Evolutionary conservation across 2,888 invertebrate species (phyloP), one percentile per base, ranked within the genome.

Genomic region (Cerceris ruficornis): DNA sequence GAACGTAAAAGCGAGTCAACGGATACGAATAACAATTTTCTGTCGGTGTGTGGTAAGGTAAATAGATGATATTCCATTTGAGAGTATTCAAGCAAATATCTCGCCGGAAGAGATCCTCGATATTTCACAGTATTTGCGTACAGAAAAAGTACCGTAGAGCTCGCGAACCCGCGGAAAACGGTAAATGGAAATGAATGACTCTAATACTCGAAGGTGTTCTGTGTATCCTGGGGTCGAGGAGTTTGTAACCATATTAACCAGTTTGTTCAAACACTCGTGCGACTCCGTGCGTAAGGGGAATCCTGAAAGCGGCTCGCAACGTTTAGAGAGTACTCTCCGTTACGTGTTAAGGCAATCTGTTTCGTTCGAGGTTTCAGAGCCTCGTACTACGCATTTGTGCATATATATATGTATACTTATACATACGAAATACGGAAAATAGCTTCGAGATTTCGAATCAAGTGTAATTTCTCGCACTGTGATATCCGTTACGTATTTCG

Each of bases 311-410:
- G 58, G 58, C 14, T 11, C 71, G 13, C 15, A 41, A 46, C 41
- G 59, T 55, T 75, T 64, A 67, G 72, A 66, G 76, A 71, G 64
- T 71, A 60, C 67, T 82, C 67, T 82, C 81, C 75, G 73, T 82
- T 66, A 79, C 73, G 59, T 61, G 73, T 62, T 61, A 52, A 15
- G 49, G 13, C 41, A 46, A 76, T 83, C 66, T 59, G 67, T 17
- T 55, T 57, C 57, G 59, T 70, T 67, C 62, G 42, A 64, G 62
- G 58, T 62, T 68, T 49, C 42, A 57, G 52, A 14, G 11, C 15
- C 59, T 8, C 28, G 61, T n/a, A 28, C 28, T 57, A 58, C 64
- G 39, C 9, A 65, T 55, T 9, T 66, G 68, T 4, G 28, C 28
- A 28, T 28, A 28, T 28, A 28, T 28, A 28, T 28, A 28, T 28